phyloP scores from a whole-genome alignment of 37 sponge, comb jelly and placozoan genomes.

The Hormiphora californensis region DNA sequence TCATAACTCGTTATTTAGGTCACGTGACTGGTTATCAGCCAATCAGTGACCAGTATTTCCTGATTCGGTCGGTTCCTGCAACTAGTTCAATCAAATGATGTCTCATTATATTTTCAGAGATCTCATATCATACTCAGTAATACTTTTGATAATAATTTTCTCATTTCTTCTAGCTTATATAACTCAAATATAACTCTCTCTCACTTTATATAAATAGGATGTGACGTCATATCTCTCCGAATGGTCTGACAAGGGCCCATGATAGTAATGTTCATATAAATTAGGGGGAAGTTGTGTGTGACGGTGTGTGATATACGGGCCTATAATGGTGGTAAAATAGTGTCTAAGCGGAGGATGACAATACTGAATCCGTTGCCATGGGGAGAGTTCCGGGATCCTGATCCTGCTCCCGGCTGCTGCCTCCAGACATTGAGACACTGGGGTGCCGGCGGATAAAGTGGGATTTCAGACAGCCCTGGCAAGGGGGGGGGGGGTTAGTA shows the following conservation, averaged over 20 bases:
- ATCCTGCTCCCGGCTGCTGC: neutral
- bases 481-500: neutral
- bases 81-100: too few species aligned
- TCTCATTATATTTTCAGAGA: too few species aligned
- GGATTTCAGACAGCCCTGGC: slow-evolving; percentile 23
- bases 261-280: neutral
- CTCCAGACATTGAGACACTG: too few species aligned
- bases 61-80: too few species aligned
- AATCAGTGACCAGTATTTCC: too few species aligned
- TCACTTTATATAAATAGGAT: too few species aligned
- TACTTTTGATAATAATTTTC: too few species aligned
- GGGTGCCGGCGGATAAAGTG: slow-evolving; percentile 53
- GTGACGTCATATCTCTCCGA: neutral
- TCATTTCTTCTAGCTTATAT: too few species aligned
- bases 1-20: too few species aligned
- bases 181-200: too few species aligned
- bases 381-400: slow-evolving; percentile 2
- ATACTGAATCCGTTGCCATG: neutral
- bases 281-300: neutral
- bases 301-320: neutral
- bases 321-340: neutral
- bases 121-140: too few species aligned
- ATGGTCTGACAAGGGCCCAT: neutral
- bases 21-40: too few species aligned
- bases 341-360: slow-evolving; percentile 38